Evolutionary conservation across 2,888 invertebrate species (phyloP), one percentile per base, ranked within the genome.

Genomic region (Acheta domesticus): DNA sequence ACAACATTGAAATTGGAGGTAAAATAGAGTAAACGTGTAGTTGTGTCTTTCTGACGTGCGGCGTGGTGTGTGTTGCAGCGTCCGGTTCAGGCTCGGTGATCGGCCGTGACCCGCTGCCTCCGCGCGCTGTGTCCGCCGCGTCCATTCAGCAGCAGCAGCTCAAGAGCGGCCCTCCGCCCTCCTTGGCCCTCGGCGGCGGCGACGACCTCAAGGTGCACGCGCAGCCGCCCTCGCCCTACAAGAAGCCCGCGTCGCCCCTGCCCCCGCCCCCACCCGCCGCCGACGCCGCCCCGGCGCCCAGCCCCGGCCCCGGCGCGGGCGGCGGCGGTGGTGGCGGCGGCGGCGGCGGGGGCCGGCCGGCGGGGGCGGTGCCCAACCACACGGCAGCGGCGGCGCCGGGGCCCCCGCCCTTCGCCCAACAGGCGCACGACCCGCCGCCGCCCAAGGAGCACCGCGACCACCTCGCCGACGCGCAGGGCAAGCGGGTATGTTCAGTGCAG

Each of bases 41-140:
- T 8, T 36, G 8, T 5, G 36, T 36, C 5, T 8, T 8, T 5
- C 36, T 36, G 36, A 36, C 8, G 36, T 5, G 36, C 8, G 36
- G 36, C 36, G 36, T 5, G 36, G 36, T 80, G 77, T 23, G 83
- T 80, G 83, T 91, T 90, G 75, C 89, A 93, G 93, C 93, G 85
- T 93, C 93, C 84, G 92, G 92, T 87, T 92, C 93, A 84, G 91
- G 92, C 86, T 89, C 91, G 85, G 90, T 90, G 86, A 89, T 89
- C 85, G 90, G 91, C 83, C 88, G 89, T 85, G 91, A 91, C 85
- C 88, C 89, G 50, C 85, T 87, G 80, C 87, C 87, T 84, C 90
- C 88, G 82, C 86, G 87, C 83, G 89, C 86, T 23, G 85, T 86
- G 79, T 82, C 82, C 11, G 86, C 86, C 80, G 85, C 85, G 49